These are phyloP conservation scores for Aphaenogaster rudis DNA, from an alignment of 1,140 invertebrate genomes.

Conservation along the genomic window DNA sequence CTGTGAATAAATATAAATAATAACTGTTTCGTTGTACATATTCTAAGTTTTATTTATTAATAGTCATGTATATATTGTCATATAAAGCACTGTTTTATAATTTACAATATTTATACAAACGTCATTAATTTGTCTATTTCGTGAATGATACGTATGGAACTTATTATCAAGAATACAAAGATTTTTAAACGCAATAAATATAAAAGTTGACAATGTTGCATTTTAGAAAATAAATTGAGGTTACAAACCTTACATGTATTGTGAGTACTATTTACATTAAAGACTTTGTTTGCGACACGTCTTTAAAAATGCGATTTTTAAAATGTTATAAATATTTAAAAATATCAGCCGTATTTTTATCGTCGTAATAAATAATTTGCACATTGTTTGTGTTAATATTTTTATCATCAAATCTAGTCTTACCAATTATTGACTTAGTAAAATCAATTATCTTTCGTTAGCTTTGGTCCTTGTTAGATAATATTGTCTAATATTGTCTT, in stretches of 20 bases:
- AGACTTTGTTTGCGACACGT: neutral
- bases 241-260: neutral
- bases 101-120: constrained; percentile 50
- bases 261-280: constrained; percentile 24
- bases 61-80: neutral
- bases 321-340: constrained; percentile 1
- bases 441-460: neutral
- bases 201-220: neutral
- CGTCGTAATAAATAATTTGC: neutral
- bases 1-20: neutral
- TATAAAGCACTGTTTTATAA: neutral
- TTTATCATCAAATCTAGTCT: neutral
- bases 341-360: neutral
- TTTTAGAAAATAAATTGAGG: neutral
- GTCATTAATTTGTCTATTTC: neutral
- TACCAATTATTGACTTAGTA: neutral
- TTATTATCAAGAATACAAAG: neutral
- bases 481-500: constrained; percentile 19
- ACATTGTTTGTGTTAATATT: neutral
- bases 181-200: constrained; percentile 4
- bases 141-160: neutral
- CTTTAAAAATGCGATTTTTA: constrained; percentile 6
- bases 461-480: neutral
- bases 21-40: neutral
- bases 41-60: constrained; percentile 25